A percentile compares a stretch with the other conserved stretches of the same genome.
phyloP scores from a whole-genome alignment of 1,140 invertebrate species.

The Camponotus floridanus region DNA sequence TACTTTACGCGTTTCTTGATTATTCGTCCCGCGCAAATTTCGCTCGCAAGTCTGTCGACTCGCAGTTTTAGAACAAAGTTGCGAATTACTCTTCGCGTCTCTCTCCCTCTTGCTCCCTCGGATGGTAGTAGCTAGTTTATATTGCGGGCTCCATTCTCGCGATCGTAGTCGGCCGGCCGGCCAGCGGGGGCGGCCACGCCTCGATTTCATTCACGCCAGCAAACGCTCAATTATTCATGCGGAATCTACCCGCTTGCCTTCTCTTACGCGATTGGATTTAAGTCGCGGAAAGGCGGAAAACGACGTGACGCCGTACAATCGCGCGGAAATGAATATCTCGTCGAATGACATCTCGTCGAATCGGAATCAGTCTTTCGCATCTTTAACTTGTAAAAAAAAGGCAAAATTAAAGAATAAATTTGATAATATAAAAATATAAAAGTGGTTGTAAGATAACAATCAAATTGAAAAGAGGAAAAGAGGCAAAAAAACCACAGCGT shows the following conservation, averaged over 20 bases:
- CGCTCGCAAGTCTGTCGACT: not conserved
- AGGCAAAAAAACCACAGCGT: too few relatives aligned
- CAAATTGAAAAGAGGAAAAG: too few relatives aligned
- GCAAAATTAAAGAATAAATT: not conserved
- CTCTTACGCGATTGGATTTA: slow-evolving; percentile 16
- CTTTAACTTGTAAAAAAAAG: not conserved
- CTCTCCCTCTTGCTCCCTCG: not conserved
- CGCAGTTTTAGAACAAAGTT: slow-evolving; percentile 40
- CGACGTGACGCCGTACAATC: slow-evolving; percentile 1
- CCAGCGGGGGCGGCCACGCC: slow-evolving; percentile 36
- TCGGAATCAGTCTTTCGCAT: not conserved
- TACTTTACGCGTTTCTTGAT: slow-evolving; percentile 4
- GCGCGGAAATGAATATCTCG: slow-evolving; percentile 43
- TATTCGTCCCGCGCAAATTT: not conserved
- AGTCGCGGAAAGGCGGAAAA: slow-evolving; percentile 34
- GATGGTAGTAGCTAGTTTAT: slow-evolving; percentile 23
- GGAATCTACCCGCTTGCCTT: slow-evolving; percentile 50
- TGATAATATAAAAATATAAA: too few relatives aligned
- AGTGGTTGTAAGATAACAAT: not conserved
- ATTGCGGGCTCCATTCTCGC: slow-evolving; percentile 42
- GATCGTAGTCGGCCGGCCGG: slow-evolving; percentile 11
- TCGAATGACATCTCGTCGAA: not conserved
- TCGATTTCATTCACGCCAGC: slow-evolving; percentile 57
- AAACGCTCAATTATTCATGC: slow-evolving; percentile 57
- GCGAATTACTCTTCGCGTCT: slow-evolving; percentile 23